These are phyloP conservation scores for Zosterops pallidus DNA, from an alignment of 2,113 vertebrate species.

Conservation along the genomic window DNA sequence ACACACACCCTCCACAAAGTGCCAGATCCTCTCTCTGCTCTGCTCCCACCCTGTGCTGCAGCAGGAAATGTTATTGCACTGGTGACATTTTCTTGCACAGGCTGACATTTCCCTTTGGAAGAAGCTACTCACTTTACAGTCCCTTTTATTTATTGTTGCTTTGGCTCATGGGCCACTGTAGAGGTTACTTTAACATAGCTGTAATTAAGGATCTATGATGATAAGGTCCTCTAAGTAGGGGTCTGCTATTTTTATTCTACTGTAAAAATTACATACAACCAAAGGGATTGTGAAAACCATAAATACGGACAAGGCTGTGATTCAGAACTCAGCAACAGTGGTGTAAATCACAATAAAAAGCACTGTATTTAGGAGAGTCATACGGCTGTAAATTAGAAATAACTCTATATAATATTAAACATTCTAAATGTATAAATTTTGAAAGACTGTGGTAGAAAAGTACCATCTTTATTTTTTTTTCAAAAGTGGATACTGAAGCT, in stretches of 20 bases:
- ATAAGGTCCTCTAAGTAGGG: conserved; percentile 25
- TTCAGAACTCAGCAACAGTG: background rate
- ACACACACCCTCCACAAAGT: background rate
- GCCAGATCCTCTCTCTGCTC: background rate
- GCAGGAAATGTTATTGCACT: background rate
- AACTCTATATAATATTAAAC: background rate
- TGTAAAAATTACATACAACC: conserved; percentile 33
- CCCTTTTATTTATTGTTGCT: conserved; percentile 52
- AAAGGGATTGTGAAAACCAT: conserved; percentile 12
- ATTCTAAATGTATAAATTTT: background rate
- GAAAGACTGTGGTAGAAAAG: background rate
- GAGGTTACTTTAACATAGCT: conserved; percentile 45
- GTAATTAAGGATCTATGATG: conserved; percentile 49
- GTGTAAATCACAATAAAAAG: conserved; percentile 29
- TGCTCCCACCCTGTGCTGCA: background rate
- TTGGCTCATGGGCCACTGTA: background rate
- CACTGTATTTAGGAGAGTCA: background rate
- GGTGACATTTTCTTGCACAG: conserved; percentile 51
- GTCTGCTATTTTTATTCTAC: conserved; percentile 45
- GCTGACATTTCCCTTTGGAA: conserved; percentile 58
- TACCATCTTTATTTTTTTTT: accelerated
- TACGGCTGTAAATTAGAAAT: background rate
- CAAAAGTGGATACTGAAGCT: background rate
- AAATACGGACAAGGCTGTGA: background rate
- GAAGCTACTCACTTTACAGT: conserved; percentile 36